Evolutionary conservation across 2,797 vertebrate genomes (phyloP).

Genomic region (Poecilia velifera): DNA sequence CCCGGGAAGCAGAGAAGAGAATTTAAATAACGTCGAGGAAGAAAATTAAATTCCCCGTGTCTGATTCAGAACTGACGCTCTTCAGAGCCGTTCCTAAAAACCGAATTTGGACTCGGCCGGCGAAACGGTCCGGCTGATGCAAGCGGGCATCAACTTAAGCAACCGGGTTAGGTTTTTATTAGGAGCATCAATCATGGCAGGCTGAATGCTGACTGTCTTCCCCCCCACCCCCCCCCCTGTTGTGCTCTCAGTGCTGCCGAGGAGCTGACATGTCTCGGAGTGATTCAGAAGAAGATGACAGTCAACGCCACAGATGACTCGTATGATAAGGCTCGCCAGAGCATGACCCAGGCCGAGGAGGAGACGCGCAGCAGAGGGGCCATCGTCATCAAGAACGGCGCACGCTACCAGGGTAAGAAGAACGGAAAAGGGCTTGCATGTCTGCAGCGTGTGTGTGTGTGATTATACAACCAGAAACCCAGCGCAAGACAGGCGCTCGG

Average conservation of each 20-base stretch:
- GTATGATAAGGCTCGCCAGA: constrained; percentile 91
- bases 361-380: constrained; percentile 89
- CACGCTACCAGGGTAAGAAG: constrained; percentile 84
- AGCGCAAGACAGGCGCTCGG: constrained; percentile 29
- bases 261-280: constrained; percentile 73
- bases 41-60: not conserved
- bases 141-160: not conserved
- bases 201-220: not conserved
- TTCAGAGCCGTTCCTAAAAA: not conserved
- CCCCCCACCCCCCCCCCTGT: not conserved
- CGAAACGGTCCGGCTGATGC: not conserved
- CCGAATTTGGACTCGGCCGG: not conserved
- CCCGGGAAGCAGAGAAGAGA: not conserved
- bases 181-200: not conserved
- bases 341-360: constrained; percentile 91
- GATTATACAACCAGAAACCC: constrained; percentile 40
- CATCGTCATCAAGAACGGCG: constrained; percentile 92
- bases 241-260: constrained; percentile 45
- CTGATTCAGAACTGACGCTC: not conserved
- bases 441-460: not conserved
- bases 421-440: not conserved
- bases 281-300: constrained; percentile 93
- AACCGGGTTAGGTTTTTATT: not conserved
- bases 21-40: not conserved
- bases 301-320: constrained; percentile 93